Evolutionary conservation across 2,888 invertebrate species (phyloP), one percentile per base, ranked within the genome.

Genomic region (Pyralis farinalis): DNA sequence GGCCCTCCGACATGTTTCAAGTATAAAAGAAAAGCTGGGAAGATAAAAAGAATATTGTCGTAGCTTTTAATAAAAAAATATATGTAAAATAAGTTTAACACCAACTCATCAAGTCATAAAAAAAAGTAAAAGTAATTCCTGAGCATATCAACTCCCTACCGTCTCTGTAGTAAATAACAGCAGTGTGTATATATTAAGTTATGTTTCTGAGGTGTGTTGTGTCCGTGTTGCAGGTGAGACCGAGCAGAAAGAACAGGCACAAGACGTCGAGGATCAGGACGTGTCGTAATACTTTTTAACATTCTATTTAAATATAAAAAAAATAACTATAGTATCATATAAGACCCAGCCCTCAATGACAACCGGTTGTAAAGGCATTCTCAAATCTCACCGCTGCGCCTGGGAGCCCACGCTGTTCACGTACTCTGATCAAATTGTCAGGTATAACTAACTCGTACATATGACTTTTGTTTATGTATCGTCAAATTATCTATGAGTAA

Each of bases 1-100:
- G 98, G 98, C 98, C 98, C 84, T 97, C 98, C 77, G 98, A 99
- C 92, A 97, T 98, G 97, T n/a, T n/a, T n/a, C n/a, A n/a, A n/a
- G n/a, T n/a, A n/a, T n/a, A n/a, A n/a, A n/a, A n/a, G n/a, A n/a
- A n/a, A n/a, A n/a, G n/a, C n/a, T n/a, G n/a, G n/a, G n/a, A n/a
- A n/a, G n/a, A n/a, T n/a, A n/a, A n/a, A n/a, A n/a, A n/a, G n/a
- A n/a, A n/a, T n/a, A n/a, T n/a, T n/a, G n/a, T n/a, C n/a, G n/a
- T n/a, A n/a, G n/a, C n/a, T n/a, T n/a, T n/a, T n/a, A n/a, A n/a
- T n/a, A n/a, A n/a, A n/a, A n/a, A n/a, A n/a, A n/a, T n/a, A n/a
- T n/a, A n/a, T n/a, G n/a, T n/a, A n/a, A n/a, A n/a, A n/a, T n/a
- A n/a, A n/a, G n/a, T n/a, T n/a, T n/a, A n/a, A n/a, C n/a, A n/a